Evolutionary conservation across 1,140 invertebrate species (phyloP).

Genomic region (Dendroctonus ponderosae): DNA sequence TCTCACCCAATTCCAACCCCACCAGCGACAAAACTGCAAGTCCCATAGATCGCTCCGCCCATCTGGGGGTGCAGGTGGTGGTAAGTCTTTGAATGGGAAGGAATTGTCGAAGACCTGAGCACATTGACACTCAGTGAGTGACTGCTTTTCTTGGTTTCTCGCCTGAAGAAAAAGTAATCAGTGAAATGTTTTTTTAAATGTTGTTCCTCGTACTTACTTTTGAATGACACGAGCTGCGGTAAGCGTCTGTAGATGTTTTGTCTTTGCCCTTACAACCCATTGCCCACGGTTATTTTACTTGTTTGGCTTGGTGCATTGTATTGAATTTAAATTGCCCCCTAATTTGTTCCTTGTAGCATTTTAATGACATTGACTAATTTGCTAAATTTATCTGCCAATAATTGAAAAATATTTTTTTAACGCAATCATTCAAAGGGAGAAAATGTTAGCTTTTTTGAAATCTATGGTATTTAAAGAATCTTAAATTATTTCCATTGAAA

Average conservation of each 20-base stretch:
- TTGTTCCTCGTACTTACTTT: neutral
- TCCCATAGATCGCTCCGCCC: constrained; percentile 27
- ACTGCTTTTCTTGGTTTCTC: neutral
- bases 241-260: neutral
- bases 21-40: constrained; percentile 35
- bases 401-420: too few relatives aligned
- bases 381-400: too few relatives aligned
- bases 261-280: neutral
- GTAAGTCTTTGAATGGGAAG: constrained; percentile 13
- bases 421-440: too few relatives aligned
- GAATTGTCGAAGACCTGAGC: constrained; percentile 1
- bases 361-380: too few relatives aligned
- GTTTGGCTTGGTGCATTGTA: too few relatives aligned
- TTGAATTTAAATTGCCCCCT: too few relatives aligned
- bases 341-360: too few relatives aligned
- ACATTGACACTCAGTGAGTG: neutral
- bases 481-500: too few relatives aligned
- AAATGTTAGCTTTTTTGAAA: too few relatives aligned
- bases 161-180: neutral
- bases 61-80: constrained; percentile 15
- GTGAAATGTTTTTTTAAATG: neutral
- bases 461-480: too few relatives aligned
- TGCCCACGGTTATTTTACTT: neutral
- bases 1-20: constrained; percentile 36
- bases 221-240: neutral